Base-by-base conservation (phyloP, 2,888 invertebrate species). In the Seira ritae region DNA sequence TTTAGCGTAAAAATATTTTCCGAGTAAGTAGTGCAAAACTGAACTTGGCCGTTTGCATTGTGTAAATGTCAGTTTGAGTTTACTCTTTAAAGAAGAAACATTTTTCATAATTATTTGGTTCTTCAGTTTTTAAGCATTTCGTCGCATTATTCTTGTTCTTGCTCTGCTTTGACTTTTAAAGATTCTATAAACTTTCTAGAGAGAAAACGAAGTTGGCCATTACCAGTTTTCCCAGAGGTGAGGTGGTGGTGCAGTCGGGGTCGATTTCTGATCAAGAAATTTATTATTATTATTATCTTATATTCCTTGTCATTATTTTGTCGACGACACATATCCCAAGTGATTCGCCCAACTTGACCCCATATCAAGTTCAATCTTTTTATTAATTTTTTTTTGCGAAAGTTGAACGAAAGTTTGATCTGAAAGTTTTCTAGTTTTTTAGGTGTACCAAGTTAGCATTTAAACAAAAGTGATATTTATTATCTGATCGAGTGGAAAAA, bases 401-500 rank as follows among this genome's bases (percentile, higher is more conserved):
- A 67, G 67, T 67, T 67, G 24, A 15, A 65, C 23, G 23, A 65
- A 67, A 67, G 23, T 23, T 31, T 31, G 31, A 31, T 67, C 23
- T 67, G 22, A 23, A 67, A 67, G 24, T 31, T 22, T 67, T 67
- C 67, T 23, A 20, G 67, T 67, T 67, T 67, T 67, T 67, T 24
- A 55, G 20, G 23, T 31, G 67, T 67, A 23, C 67, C 6, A 31
- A 31, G 31, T 31, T 2, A 31, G 31, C 8, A 31, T 31, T 31
- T 78, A 46, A 60, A 22, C 24, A 42, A 19, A 19, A 22, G 50
- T 31, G 79, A 80, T 31, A 31, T 31, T 31, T 31, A 31, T 31
- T 31, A 31, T 23, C 66, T 80, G 79, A 73, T 73, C 79, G 67
- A 80, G 72, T 80, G 73, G 79, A 17, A 73, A 80, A 79, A 70